These are phyloP conservation scores for Gadus chalcogrammus DNA, from an alignment of 2,113 vertebrate species.

Conservation along the genomic window DNA sequence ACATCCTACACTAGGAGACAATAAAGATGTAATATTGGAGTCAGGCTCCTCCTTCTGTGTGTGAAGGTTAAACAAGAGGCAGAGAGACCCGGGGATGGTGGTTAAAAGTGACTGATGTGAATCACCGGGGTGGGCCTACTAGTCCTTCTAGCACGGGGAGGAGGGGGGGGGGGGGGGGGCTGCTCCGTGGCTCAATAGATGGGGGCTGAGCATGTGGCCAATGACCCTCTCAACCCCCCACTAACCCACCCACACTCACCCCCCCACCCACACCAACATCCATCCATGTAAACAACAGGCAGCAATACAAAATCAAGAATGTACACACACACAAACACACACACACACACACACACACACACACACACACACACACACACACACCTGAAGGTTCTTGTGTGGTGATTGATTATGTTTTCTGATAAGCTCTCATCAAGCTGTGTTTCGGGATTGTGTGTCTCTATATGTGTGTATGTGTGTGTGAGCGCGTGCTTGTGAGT, in stretches of 20 bases:
- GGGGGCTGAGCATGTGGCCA: constrained; percentile 62
- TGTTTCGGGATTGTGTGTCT: constrained; percentile 18
- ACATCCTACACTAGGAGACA: background rate
- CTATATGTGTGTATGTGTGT: constrained; percentile 4
- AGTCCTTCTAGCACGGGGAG: constrained; percentile 25
- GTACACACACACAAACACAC: background rate
- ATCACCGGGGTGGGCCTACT: background rate
- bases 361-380: constrained; percentile 6
- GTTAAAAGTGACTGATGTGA: background rate
- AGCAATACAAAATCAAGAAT: no score
- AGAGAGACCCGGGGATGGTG: background rate
- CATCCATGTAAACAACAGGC: no score
- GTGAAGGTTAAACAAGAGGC: background rate
- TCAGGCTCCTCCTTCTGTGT: background rate
- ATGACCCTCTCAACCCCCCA: constrained; percentile 44
- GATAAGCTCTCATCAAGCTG: constrained; percentile 22
- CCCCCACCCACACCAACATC: background rate
- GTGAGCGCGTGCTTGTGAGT: no score
- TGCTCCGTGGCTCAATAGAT: constrained; percentile 54
- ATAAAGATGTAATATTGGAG: no score
- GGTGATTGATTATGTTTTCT: constrained; percentile 31
- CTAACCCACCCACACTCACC: constrained; percentile 7
- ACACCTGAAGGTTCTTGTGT: background rate
- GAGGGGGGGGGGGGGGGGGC: constrained; percentile 48
- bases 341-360: constrained; percentile 5